Evolutionary conservation across 2,797 vertebrate species (phyloP).

Genomic region (Melanotaenia parkinsoni): DNA sequence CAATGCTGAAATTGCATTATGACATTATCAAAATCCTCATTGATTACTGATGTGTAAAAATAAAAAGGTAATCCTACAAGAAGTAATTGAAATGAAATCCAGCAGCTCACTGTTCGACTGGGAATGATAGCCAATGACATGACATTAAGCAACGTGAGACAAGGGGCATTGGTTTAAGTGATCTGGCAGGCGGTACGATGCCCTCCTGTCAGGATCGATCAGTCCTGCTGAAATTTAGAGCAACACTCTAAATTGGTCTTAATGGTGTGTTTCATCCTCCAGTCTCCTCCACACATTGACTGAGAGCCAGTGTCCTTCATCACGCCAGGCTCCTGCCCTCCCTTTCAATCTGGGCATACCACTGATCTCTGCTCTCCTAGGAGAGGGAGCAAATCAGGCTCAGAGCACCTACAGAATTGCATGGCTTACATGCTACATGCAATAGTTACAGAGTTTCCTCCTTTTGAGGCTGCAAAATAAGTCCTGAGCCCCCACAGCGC

Average conservation of each 20-base stretch:
- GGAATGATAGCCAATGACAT: slow-evolving; percentile 82
- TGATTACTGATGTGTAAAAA: slow-evolving; percentile 82
- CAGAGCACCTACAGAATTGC: slow-evolving; percentile 66
- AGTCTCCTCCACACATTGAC: slow-evolving; percentile 74
- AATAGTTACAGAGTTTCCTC: slow-evolving; percentile 64
- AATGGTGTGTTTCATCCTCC: slow-evolving; percentile 84
- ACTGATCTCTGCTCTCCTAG: slow-evolving; percentile 79
- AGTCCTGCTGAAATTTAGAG: slow-evolving; percentile 86
- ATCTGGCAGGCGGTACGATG: slow-evolving; percentile 83
- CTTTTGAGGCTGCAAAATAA: slow-evolving; percentile 64
- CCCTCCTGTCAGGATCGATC: slow-evolving; percentile 88
- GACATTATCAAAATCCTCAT: slow-evolving; percentile 83
- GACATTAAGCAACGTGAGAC: slow-evolving; percentile 82
- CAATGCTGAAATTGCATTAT: slow-evolving; percentile 75
- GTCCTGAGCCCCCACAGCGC: slow-evolving; percentile 36
- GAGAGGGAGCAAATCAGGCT: slow-evolving; percentile 72
- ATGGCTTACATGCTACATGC: slow-evolving; percentile 74
- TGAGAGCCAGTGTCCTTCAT: slow-evolving; percentile 79
- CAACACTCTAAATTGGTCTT: slow-evolving; percentile 85
- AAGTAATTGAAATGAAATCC: slow-evolving; percentile 81
- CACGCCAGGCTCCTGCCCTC: slow-evolving; percentile 76
- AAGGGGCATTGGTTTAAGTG: slow-evolving; percentile 84
- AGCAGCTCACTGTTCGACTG: slow-evolving; percentile 61
- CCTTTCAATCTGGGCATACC: slow-evolving; percentile 77
- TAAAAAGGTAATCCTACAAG: slow-evolving; percentile 79